A percentile compares a stretch with the other conserved stretches of the same genome.
phyloP scores from a whole-genome alignment of 2,888 invertebrate species.

The Lasioglossum pauxillum region DNA sequence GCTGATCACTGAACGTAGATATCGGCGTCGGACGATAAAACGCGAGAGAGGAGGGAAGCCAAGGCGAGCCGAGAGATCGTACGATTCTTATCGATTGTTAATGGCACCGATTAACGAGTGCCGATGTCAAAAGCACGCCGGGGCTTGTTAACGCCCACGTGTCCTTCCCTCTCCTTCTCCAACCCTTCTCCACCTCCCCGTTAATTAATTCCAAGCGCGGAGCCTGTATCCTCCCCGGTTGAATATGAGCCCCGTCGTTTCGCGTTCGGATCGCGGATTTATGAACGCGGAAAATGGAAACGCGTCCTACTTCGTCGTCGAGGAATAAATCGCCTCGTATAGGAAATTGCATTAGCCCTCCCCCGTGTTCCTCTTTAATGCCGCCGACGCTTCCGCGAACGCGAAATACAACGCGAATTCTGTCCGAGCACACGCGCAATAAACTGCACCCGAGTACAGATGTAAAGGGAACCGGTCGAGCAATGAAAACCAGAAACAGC shows the following conservation, averaged over 20 bases:
- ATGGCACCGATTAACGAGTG: conserved; percentile 69
- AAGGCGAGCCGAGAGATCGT: conserved; percentile 27
- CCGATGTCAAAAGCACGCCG: conserved; percentile 51
- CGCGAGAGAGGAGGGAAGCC: conserved; percentile 40
- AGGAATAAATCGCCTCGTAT: conserved; percentile 1
- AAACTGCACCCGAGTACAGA: neutral
- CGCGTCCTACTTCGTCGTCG: conserved; percentile 20
- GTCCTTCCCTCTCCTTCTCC: conserved; percentile 15
- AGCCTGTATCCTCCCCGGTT: conserved; percentile 16
- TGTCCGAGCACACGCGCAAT: neutral
- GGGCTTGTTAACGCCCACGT: conserved; percentile 61
- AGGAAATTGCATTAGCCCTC: neutral
- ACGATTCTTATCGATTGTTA: conserved; percentile 69
- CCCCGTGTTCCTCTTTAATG: conserved; percentile 17
- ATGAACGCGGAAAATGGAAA: conserved; percentile 49
- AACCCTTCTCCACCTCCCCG: neutral
- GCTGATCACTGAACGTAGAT: conserved; percentile 58
- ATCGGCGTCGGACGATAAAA: conserved; percentile 57
- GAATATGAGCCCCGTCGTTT: conserved; percentile 42
- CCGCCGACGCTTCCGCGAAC: neutral
- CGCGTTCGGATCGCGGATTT: conserved; percentile 50
- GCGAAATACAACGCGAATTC: neutral
- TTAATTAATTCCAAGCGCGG: conserved; percentile 50
- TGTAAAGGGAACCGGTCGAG: neutral
- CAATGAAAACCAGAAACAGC: neutral